Evolutionary conservation across 2,113 vertebrate species (phyloP).

Genomic region (Pleuronectes platessa): DNA sequence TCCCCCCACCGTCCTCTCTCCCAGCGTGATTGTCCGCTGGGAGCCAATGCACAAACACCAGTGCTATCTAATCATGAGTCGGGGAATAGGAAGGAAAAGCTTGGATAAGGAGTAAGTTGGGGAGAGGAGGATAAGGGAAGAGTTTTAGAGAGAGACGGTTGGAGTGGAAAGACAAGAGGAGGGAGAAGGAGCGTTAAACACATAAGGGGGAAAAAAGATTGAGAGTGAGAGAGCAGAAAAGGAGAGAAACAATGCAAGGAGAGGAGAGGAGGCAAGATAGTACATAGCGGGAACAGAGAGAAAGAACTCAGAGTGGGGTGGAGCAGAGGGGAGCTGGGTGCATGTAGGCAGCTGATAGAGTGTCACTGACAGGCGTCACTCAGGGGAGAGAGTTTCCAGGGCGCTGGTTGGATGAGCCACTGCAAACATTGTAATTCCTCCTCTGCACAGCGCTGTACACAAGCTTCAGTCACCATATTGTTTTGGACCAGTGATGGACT

Average conservation of each 20-base stretch:
- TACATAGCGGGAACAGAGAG: constrained; percentile 39
- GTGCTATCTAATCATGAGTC: constrained; percentile 74
- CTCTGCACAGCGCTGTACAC: constrained; percentile 34
- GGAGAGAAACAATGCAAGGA: constrained; percentile 39
- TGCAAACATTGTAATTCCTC: constrained; percentile 53
- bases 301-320: constrained; percentile 54
- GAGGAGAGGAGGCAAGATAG: constrained; percentile 48
- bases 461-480: constrained; percentile 35
- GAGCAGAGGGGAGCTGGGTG: constrained; percentile 60
- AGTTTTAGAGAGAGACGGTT: constrained; percentile 52
- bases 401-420: constrained; percentile 63
- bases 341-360: constrained; percentile 71
- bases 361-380: constrained; percentile 76
- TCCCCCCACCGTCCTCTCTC: constrained; percentile 40
- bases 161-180: constrained; percentile 30
- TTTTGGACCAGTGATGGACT: constrained; percentile 33
- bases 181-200: constrained; percentile 23
- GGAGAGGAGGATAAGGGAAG: constrained; percentile 46
- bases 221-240: constrained; percentile 24
- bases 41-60: constrained; percentile 71
- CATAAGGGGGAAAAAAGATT: constrained; percentile 36
- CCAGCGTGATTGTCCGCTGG: constrained; percentile 68
- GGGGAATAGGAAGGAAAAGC: constrained; percentile 69
- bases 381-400: constrained; percentile 60
- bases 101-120: constrained; percentile 52